Conservation (phyloP, 2,888 invertebrate genomes). For the Malthinus seriepunctatus region DNA sequence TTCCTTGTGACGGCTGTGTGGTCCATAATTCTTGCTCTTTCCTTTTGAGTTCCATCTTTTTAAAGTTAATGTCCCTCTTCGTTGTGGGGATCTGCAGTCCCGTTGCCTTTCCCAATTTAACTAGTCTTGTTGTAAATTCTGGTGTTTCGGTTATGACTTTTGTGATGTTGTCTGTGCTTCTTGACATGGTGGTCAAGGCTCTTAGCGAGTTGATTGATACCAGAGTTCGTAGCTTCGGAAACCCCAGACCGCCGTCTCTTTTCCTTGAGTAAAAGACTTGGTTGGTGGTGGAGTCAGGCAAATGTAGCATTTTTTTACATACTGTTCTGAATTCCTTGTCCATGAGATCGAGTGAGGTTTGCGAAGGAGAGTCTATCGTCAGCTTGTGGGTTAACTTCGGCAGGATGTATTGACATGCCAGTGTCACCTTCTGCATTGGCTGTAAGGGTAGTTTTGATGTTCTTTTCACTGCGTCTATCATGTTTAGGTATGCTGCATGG, state of each 20-base stretch:
- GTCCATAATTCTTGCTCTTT: background rate
- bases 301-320: background rate
- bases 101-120: background rate
- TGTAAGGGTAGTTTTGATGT: background rate
- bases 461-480: background rate
- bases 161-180: no score
- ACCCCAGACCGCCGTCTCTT: background rate
- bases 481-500: background rate
- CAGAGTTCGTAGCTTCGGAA: background rate
- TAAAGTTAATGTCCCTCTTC: background rate
- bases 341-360: background rate
- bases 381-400: background rate
- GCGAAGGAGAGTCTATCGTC: background rate
- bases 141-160: no score
- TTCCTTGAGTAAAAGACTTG: background rate
- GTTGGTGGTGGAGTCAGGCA: background rate
- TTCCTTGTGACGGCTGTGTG: background rate
- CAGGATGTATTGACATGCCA: background rate
- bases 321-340: background rate
- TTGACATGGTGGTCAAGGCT: no score
- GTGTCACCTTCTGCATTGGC: background rate
- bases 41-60: background rate
- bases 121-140: background rate
- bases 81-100: no score
- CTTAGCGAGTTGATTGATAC: background rate